These are phyloP conservation scores for Bombus vancouverensis DNA, from an alignment of 1,140 invertebrate genomes.

Conservation along the genomic window DNA sequence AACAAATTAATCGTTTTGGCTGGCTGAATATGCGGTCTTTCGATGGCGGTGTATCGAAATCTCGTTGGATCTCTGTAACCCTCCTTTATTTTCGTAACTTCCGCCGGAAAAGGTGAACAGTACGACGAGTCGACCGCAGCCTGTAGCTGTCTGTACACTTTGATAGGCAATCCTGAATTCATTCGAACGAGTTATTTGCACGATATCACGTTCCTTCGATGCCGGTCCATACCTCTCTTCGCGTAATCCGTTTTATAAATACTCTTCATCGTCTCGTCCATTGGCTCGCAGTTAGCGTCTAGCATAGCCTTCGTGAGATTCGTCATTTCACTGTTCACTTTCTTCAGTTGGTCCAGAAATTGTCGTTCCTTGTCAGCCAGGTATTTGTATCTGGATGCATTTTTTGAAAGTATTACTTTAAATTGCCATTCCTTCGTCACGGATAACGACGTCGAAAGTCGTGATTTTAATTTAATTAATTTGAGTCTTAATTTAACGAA, in stretches of 20 bases:
- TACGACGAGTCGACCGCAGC: constrained; percentile 80
- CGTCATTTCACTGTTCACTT: constrained; percentile 83
- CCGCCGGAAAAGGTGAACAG: constrained; percentile 76
- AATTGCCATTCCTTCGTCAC: background rate
- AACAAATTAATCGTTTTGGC: constrained; percentile 73
- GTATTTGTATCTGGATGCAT: constrained; percentile 81
- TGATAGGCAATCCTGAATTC: constrained; percentile 71
- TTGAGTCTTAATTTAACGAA: background rate
- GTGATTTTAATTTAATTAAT: too few relatives aligned
- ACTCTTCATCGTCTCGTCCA: constrained; percentile 84
- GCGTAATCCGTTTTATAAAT: constrained; percentile 85
- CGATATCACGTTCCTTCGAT: background rate
- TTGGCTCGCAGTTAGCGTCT: constrained; percentile 83
- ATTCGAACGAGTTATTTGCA: constrained; percentile 8
- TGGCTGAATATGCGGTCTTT: constrained; percentile 76
- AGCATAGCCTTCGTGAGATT: constrained; percentile 83
- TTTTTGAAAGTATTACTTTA: background rate
- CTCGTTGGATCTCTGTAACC: constrained; percentile 80
- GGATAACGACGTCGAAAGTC: background rate
- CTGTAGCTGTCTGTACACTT: constrained; percentile 76
- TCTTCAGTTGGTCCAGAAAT: constrained; percentile 82
- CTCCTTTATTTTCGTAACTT: constrained; percentile 72
- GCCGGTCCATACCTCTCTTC: constrained; percentile 81
- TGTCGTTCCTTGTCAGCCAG: constrained; percentile 84
- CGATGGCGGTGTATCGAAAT: constrained; percentile 77